phyloP scores from a whole-genome alignment of 2,113 vertebrate genomes.

The Rhombomys opimus region DNA sequence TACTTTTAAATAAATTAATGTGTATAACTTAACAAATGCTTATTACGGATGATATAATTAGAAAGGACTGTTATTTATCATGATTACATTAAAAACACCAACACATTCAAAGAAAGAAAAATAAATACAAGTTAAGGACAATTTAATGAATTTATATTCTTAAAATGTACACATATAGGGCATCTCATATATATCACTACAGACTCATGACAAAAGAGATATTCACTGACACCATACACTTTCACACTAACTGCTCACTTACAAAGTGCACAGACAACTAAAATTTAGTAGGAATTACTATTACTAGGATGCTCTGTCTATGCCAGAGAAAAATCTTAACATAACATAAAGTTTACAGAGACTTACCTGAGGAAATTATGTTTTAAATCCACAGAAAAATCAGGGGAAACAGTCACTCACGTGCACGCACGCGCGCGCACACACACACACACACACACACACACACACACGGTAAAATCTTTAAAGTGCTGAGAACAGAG shows the following conservation, averaged over 20 bases:
- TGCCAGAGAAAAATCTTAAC: neutral
- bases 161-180: neutral
- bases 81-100: neutral
- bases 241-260: neutral
- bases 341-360: neutral
- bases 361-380: neutral
- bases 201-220: neutral
- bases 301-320: neutral
- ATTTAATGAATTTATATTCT: neutral
- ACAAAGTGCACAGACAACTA: neutral
- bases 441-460: neutral
- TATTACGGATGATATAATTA: neutral
- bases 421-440: too few species aligned
- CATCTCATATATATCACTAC: neutral
- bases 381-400: neutral
- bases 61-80: neutral
- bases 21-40: neutral
- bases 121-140: neutral
- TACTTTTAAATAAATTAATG: slow-evolving; percentile 9
- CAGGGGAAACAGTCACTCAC: neutral
- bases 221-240: neutral
- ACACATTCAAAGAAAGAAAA: neutral
- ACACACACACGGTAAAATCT: neutral
- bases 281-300: neutral
- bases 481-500: neutral